phyloP scores from a whole-genome alignment of 1,140 invertebrate species.

The Nasonia giraulti region DNA sequence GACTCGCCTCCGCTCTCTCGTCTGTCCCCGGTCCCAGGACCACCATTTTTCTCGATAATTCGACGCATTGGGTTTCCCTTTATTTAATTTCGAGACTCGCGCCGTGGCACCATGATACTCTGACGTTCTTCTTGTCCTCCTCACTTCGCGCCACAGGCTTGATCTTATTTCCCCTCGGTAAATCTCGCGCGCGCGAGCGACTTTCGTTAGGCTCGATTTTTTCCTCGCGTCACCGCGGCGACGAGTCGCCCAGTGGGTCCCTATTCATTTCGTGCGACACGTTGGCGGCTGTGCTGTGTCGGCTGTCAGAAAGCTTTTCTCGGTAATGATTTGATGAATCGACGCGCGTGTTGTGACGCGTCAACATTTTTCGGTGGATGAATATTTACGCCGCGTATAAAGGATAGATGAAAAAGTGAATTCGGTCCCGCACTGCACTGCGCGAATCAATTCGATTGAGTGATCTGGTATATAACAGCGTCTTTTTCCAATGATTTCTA shows the following conservation, averaged over 20 bases:
- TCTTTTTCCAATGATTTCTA: too few species aligned
- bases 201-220: constrained; percentile 5
- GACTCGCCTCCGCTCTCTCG: neutral
- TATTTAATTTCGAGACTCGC: constrained; percentile 51
- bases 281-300: too few species aligned
- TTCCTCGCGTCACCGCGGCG: neutral
- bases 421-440: too few species aligned
- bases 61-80: constrained; percentile 51
- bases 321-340: neutral
- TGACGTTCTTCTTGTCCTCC: neutral
- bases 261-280: too few species aligned
- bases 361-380: too few species aligned
- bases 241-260: too few species aligned
- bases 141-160: constrained; percentile 13
- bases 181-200: constrained; percentile 16
- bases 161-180: constrained; percentile 35
- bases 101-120: neutral
- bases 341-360: too few species aligned
- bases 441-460: too few species aligned
- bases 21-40: constrained; percentile 8
- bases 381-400: too few species aligned
- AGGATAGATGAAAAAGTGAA: too few species aligned
- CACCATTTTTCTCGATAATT: constrained; percentile 53
- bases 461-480: too few species aligned
- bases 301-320: constrained; percentile 1